A percentile compares a stretch with the other conserved stretches of the same genome.
These are phyloP conservation scores for Asarcornis scutulata DNA, from an alignment of 2,113 vertebrate species.

Conservation along the genomic window DNA sequence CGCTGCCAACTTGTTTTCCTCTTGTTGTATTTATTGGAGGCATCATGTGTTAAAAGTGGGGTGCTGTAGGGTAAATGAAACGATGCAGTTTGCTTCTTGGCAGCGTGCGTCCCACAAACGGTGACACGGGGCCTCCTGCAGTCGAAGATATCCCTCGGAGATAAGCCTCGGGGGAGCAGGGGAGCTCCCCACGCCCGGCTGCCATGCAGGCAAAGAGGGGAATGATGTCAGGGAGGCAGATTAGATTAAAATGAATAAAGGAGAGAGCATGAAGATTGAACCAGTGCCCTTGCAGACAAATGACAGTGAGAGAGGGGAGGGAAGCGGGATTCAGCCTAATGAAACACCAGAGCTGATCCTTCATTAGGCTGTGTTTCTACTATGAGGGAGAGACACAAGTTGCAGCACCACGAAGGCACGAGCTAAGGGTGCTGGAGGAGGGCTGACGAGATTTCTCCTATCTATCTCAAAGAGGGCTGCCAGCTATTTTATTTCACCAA, in stretches of 20 bases:
- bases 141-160: background rate
- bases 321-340: background rate
- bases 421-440: background rate
- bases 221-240: slow-evolving; percentile 53
- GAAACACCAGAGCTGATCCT: background rate
- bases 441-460: background rate
- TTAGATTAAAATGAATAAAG: slow-evolving; percentile 49
- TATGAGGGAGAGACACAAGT: background rate
- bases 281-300: background rate
- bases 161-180: background rate
- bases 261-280: background rate
- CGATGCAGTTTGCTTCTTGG: background rate
- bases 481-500: background rate
- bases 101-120: background rate
- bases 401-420: background rate
- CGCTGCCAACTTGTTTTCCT: background rate
- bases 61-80: background rate
- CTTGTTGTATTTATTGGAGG: background rate
- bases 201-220: slow-evolving; percentile 2
- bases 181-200: background rate
- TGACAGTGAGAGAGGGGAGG: background rate
- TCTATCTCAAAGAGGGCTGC: background rate
- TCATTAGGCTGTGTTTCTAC: background rate
- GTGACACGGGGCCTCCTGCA: background rate
- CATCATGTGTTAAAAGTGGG: background rate